phyloP scores from a whole-genome alignment of 2,888 invertebrate genomes.

The Dugesia japonica region DNA sequence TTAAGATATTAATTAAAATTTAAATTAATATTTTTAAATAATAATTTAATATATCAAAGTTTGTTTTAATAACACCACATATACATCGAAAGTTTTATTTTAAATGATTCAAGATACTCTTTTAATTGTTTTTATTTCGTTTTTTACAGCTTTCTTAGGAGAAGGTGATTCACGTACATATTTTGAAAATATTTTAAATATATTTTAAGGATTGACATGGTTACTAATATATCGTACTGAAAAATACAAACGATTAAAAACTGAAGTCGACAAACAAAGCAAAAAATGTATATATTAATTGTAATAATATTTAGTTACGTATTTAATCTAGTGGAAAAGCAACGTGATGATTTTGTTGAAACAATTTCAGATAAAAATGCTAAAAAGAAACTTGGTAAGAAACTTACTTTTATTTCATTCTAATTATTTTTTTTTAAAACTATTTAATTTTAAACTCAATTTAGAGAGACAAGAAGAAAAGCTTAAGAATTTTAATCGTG shows the following conservation, averaged over 20 bases:
- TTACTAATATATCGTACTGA: conserved; percentile 89
- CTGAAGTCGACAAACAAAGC: conserved; percentile 90
- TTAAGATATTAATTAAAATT: no score
- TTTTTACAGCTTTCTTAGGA: not conserved
- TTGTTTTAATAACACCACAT: conserved; percentile 5
- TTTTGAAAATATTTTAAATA: no score
- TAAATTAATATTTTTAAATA: no score
- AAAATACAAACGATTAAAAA: conserved; percentile 86
- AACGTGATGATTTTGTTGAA: conserved; percentile 65
- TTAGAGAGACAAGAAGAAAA: conserved; percentile 83
- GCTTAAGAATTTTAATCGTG: conserved; percentile 85
- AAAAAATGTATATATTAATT: conserved; percentile 93
- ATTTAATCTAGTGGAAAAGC: conserved; percentile 65
- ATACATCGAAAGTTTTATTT: not conserved
- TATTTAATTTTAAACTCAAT: no score
- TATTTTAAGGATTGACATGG: conserved; percentile 77
- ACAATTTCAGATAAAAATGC: conserved; percentile 29
- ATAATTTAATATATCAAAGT: no score
- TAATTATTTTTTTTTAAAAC: no score
- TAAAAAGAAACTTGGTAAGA: conserved; percentile 42
- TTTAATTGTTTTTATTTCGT: not conserved
- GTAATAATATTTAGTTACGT: conserved; percentile 45
- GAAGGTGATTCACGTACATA: no score
- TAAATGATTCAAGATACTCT: conserved; percentile 1
- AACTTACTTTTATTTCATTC: no score